Evolutionary conservation across 2,113 vertebrate genomes (phyloP).

Genomic region (human): DNA sequence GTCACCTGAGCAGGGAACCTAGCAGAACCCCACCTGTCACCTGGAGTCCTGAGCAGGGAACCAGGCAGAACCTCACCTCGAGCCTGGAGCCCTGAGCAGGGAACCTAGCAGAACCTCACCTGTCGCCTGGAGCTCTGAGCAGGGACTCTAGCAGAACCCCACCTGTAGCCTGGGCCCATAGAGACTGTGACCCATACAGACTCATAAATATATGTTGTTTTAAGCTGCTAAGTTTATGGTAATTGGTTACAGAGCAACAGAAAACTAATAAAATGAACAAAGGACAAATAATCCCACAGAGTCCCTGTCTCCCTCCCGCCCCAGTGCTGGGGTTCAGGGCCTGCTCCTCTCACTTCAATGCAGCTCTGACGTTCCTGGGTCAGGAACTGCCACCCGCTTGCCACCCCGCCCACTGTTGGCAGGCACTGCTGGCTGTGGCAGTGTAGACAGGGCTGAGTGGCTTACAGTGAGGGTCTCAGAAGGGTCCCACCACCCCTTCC

Average conservation of each 20-base stretch:
- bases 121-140: no score
- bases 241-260: no score
- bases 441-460: not conserved
- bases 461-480: not conserved
- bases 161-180: not conserved
- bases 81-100: no score
- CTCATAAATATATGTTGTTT: not conserved
- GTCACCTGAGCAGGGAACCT: accelerated
- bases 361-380: not conserved
- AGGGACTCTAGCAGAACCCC: no score
- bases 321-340: not conserved
- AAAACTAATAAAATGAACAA: not conserved
- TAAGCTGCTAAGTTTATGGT: not conserved
- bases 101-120: no score
- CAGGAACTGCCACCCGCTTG: accelerated
- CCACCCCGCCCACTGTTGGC: not conserved
- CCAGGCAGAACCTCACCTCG: no score
- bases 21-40: accelerated
- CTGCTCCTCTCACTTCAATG: no score
- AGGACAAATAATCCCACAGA: not conserved
- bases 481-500: not conserved
- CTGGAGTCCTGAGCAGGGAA: no score
- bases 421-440: not conserved
- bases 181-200: not conserved
- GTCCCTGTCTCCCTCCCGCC: accelerated